Percentiles rank a stretch among this genome's conserved stretches.
Conservation (phyloP, 2,113 vertebrate genomes). For the Dasyurus viverrinus region DNA sequence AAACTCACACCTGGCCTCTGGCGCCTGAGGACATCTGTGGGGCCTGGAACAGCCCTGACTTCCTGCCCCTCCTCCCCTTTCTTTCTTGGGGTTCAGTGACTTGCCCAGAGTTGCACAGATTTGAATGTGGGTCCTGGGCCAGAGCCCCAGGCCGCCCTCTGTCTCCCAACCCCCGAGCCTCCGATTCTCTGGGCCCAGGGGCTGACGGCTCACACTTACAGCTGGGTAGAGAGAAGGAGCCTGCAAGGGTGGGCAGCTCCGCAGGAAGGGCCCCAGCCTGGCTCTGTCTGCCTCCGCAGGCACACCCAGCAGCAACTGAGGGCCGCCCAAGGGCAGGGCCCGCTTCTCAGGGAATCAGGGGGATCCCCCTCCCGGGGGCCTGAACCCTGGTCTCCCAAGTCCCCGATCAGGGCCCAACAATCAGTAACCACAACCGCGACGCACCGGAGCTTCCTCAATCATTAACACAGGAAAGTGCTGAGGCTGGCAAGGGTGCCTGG, state of each 20-base stretch:
- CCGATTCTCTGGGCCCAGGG: neutral
- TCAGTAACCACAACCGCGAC: neutral
- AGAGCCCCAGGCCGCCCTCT: neutral
- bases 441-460: neutral
- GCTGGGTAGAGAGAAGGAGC: neutral
- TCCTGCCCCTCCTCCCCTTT: too few relatives aligned
- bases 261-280: neutral
- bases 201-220: neutral
- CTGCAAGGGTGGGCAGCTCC: neutral
- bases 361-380: neutral
- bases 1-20: neutral
- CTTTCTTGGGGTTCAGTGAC: neutral
- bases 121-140: too few relatives aligned
- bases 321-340: neutral
- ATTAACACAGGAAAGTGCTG: neutral
- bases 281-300: neutral
- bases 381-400: neutral
- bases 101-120: neutral
- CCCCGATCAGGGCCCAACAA: rapidly evolving
- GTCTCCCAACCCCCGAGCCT: neutral
- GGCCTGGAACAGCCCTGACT: neutral
- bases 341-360: neutral
- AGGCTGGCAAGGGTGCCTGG: too few relatives aligned
- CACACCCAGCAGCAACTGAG: neutral
- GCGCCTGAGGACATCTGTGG: neutral